These are phyloP conservation scores for Drosophila miranda DNA, from an alignment of 1,140 invertebrate genomes.

Conservation along the genomic window DNA sequence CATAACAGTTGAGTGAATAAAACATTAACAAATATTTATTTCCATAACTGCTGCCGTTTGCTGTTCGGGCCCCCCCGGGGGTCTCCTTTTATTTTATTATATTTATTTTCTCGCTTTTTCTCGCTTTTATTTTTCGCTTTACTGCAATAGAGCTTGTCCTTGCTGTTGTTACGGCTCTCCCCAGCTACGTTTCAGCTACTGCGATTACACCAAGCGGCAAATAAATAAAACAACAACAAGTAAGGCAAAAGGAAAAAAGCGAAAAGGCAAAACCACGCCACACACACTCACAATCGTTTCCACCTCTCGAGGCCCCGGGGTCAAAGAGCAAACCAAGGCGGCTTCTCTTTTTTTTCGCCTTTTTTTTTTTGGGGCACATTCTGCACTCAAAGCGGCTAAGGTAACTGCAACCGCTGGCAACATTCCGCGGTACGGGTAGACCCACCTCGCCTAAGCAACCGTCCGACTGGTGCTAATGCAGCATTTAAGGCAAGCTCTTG, in stretches of 20 bases:
- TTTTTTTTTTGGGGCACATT: slow-evolving; percentile 19
- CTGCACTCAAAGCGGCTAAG: slow-evolving; percentile 21
- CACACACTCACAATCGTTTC: slow-evolving; percentile 53
- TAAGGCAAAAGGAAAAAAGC: no score
- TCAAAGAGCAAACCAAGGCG: slow-evolving; percentile 30
- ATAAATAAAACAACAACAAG: slow-evolving; percentile 60
- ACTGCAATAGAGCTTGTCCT: slow-evolving; percentile 40
- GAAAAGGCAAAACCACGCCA: slow-evolving; percentile 29
- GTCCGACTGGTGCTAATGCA: slow-evolving; percentile 34
- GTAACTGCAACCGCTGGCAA: slow-evolving; percentile 28
- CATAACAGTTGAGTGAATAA: slow-evolving; percentile 58
- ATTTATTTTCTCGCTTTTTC: slow-evolving; percentile 33
- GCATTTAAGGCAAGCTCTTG: slow-evolving; percentile 50
- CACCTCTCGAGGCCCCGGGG: slow-evolving; percentile 34
- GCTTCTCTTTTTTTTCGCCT: neutral
- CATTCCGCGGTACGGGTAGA: slow-evolving; percentile 24
- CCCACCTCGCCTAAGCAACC: slow-evolving; percentile 27
- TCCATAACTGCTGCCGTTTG: slow-evolving; percentile 33
- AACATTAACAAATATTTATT: slow-evolving; percentile 62
- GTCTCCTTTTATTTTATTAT: slow-evolving; percentile 53
- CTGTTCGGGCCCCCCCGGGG: slow-evolving; percentile 11
- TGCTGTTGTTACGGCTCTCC: slow-evolving; percentile 11
- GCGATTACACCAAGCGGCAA: slow-evolving; percentile 68
- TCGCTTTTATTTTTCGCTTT: neutral
- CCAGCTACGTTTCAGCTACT: slow-evolving; percentile 10